Percentiles rank a stretch among this genome's conserved stretches.
Evolutionary conservation across 2,113 vertebrate genomes (phyloP).

Genomic region (Pachyramphus minor): DNA sequence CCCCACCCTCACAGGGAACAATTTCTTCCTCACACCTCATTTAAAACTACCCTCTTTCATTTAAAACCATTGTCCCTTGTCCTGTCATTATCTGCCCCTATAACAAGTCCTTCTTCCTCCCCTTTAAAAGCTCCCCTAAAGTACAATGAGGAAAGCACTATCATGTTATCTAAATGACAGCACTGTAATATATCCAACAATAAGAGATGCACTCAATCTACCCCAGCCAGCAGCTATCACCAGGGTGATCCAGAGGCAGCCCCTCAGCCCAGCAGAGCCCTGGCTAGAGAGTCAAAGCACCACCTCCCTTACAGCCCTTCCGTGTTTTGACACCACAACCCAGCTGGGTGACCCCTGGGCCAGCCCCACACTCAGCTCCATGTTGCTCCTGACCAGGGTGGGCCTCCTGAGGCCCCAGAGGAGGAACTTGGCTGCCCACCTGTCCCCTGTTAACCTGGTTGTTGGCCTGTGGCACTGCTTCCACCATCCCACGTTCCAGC

Average conservation of each 20-base stretch:
- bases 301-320: background rate
- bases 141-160: background rate
- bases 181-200: background rate
- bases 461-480: background rate
- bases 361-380: background rate
- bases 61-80: background rate
- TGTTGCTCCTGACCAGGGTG: background rate
- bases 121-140: background rate
- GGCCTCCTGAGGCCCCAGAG: background rate
- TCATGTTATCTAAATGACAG: background rate
- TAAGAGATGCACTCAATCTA: accelerated
- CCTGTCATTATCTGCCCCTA: background rate
- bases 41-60: background rate
- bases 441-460: background rate
- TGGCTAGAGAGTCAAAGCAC: background rate
- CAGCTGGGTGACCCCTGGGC: background rate
- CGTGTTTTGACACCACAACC: background rate
- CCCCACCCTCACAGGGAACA: background rate
- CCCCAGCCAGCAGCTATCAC: background rate
- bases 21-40: background rate
- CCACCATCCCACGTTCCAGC: background rate
- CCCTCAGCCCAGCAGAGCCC: background rate
- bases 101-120: background rate
- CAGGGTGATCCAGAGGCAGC: background rate
- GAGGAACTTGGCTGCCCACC: no score